Conservation (phyloP, 2,113 vertebrate genomes). For the Orcinus orca region DNA sequence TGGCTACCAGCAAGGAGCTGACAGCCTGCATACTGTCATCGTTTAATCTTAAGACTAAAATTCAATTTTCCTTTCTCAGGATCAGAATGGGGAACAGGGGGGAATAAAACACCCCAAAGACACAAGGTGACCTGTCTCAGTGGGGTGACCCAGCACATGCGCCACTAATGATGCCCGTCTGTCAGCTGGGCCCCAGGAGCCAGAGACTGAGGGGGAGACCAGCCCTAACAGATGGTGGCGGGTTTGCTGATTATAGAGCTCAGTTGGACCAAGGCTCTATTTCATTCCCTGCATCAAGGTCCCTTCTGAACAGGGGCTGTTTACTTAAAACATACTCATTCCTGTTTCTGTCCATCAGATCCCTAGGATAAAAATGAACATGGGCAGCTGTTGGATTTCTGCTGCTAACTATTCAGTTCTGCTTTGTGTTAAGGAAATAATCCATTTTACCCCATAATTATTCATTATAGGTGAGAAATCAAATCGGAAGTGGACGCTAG, state of each 20-base stretch:
- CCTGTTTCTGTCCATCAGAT: slow-evolving; percentile 41
- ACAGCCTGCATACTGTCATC: slow-evolving; percentile 71
- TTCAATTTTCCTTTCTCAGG: slow-evolving; percentile 67
- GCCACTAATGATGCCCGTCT: slow-evolving; percentile 62
- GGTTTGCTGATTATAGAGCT: slow-evolving; percentile 53
- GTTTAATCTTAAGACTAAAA: slow-evolving; percentile 67
- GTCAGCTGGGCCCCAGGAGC: slow-evolving; percentile 49
- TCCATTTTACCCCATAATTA: slow-evolving; percentile 35
- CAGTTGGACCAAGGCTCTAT: not conserved
- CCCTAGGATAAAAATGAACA: slow-evolving; percentile 53
- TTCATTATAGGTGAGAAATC: slow-evolving; percentile 30
- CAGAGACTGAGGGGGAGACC: not conserved
- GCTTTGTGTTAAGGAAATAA: slow-evolving; percentile 51
- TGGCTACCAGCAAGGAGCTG: slow-evolving; percentile 55
- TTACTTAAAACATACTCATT: slow-evolving; percentile 52
- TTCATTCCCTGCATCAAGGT: slow-evolving; percentile 31
- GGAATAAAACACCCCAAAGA: slow-evolving; percentile 49
- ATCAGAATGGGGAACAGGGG: slow-evolving; percentile 51
- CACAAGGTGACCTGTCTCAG: slow-evolving; percentile 67
- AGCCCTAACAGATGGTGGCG: slow-evolving; percentile 55
- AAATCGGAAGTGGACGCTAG: not conserved
- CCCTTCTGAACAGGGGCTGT: slow-evolving; percentile 46
- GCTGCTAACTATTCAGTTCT: slow-evolving; percentile 1
- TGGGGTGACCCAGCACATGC: slow-evolving; percentile 56
- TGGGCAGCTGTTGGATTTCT: not conserved